Evolutionary conservation across 2,113 vertebrate genomes (phyloP).

Genomic region (Phylloscopus trochiloides): DNA sequence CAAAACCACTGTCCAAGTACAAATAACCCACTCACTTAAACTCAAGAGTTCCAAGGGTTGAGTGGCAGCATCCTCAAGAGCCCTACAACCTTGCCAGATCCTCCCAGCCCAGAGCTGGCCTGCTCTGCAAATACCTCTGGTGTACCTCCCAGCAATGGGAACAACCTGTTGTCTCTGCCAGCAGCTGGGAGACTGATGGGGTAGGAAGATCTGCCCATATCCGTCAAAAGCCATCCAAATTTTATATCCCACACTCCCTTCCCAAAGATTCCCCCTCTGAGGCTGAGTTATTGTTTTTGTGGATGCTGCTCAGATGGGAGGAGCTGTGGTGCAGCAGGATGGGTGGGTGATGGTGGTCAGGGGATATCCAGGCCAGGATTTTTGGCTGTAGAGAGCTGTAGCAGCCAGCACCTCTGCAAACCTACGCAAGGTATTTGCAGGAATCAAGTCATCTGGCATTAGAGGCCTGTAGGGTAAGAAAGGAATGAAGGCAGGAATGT

Average conservation of each 20-base stretch:
- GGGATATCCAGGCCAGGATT: background rate
- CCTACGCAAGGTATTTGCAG: background rate
- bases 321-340: background rate
- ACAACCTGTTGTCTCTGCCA: background rate
- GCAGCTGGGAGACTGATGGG: background rate
- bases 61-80: background rate
- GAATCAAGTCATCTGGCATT: conserved; percentile 6
- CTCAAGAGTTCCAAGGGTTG: background rate
- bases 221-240: background rate
- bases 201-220: background rate
- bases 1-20: background rate
- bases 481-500: conserved; percentile 22
- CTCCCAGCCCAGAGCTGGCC: background rate
- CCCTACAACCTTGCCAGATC: background rate
- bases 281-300: background rate
- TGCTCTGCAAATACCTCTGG: fast-evolving
- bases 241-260: background rate
- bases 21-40: background rate
- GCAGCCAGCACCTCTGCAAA: background rate
- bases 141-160: background rate
- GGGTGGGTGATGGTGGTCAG: background rate
- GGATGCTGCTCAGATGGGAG: background rate
- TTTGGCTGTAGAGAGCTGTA: background rate
- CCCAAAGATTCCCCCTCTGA: background rate
- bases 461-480: background rate